phyloP scores from a whole-genome alignment of 1,140 invertebrate genomes.

The Leptoteleia sp. region DNA sequence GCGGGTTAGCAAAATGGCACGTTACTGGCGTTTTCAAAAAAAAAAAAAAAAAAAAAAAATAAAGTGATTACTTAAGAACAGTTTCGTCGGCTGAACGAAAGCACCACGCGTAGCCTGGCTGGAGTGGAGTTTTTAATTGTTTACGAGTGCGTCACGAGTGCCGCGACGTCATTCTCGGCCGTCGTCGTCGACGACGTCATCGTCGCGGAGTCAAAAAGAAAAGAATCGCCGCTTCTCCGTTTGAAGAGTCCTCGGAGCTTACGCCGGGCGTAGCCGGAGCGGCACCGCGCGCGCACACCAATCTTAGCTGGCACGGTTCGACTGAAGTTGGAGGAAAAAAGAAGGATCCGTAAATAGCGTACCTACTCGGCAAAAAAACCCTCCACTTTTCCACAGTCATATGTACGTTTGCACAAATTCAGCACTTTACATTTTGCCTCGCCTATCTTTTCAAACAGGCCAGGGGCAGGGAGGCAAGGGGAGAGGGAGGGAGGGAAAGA shows the following conservation, averaged over 20 bases:
- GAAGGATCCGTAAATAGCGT: conserved; percentile 59
- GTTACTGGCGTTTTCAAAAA: conserved; percentile 23
- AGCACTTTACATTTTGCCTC: conserved; percentile 3
- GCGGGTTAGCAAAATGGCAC: conserved; percentile 37
- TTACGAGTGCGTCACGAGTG: conserved; percentile 42
- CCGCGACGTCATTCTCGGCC: conserved; percentile 47
- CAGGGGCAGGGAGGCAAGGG: no score
- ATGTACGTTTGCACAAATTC: conserved; percentile 21
- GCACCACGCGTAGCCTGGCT: conserved; percentile 36
- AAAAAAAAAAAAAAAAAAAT: no score
- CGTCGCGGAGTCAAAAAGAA: conserved; percentile 58
- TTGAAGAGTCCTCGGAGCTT: conserved; percentile 61
- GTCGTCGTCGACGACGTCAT: conserved; percentile 47
- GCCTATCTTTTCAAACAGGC: conserved; percentile 18
- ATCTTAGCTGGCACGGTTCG: conserved; percentile 44
- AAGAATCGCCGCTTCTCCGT: conserved; percentile 58
- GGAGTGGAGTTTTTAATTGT: conserved; percentile 59
- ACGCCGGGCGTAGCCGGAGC: conserved; percentile 32
- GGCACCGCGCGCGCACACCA: conserved; percentile 31
- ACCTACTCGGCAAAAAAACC: conserved; percentile 38
- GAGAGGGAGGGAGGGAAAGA: no score
- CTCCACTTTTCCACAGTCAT: conserved; percentile 28
- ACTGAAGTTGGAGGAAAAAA: conserved; percentile 54
- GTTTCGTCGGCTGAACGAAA: conserved; percentile 45
- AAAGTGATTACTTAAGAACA: conserved; percentile 42